These are phyloP conservation scores for Hylia prasina DNA, from an alignment of 2,113 vertebrate genomes.

Conservation along the genomic window DNA sequence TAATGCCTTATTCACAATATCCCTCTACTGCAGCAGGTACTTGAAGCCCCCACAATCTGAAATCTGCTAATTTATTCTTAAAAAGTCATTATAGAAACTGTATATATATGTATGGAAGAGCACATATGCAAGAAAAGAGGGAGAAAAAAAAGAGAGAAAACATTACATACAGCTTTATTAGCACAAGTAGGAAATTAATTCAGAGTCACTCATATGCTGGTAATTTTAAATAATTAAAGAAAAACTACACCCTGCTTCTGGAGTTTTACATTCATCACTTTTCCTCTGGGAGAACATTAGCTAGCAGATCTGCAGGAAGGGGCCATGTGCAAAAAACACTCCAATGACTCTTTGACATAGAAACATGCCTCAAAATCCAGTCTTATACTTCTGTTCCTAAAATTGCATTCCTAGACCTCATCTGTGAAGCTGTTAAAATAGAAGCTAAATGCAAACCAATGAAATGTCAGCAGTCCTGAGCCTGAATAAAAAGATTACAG, in stretches of 20 bases:
- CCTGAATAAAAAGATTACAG: neutral
- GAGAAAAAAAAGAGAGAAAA: neutral
- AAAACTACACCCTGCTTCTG: neutral
- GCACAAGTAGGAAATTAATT: neutral
- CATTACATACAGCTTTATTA: neutral
- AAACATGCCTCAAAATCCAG: neutral
- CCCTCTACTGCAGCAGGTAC: neutral
- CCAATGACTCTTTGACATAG: neutral
- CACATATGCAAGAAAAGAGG: neutral
- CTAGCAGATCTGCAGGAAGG: neutral
- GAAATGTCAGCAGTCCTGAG: neutral
- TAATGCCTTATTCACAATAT: neutral
- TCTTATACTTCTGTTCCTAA: neutral
- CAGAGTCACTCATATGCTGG: neutral
- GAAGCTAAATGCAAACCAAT: neutral
- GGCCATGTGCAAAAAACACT: neutral
- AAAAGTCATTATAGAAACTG: neutral
- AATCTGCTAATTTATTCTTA: neutral
- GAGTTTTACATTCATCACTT: neutral
- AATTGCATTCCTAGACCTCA: neutral
- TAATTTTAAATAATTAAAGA: neutral
- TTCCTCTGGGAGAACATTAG: neutral
- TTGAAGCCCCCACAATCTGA: neutral
- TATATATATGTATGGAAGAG: neutral
- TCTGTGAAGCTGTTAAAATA: neutral